These are phyloP conservation scores for Chaetops frenatus DNA, from an alignment of 2,113 vertebrate genomes.

Conservation along the genomic window DNA sequence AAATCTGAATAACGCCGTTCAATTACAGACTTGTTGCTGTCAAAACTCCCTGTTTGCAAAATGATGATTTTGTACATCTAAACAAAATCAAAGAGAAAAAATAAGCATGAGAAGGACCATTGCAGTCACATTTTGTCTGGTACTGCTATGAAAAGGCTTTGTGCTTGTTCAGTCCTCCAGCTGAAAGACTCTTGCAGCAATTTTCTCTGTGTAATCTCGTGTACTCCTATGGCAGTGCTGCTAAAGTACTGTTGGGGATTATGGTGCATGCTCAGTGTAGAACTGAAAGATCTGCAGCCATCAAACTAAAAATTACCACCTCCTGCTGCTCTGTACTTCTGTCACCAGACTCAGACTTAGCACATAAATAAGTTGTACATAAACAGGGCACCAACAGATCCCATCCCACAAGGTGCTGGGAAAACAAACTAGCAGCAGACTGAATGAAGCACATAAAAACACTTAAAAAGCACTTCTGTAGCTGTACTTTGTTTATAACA, in stretches of 20 bases:
- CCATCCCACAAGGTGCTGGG: not conserved
- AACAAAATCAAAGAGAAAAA: not conserved
- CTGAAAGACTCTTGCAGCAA: not conserved
- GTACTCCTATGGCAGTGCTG: not conserved
- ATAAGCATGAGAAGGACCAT: not conserved
- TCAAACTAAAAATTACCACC: not conserved
- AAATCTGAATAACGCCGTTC: slow-evolving; percentile 91
- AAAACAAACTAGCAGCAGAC: not conserved
- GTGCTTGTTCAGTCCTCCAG: not conserved
- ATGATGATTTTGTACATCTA: slow-evolving; percentile 86
- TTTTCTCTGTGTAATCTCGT: not conserved
- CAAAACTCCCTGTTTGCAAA: slow-evolving; percentile 89
- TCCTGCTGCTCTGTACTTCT: not conserved
- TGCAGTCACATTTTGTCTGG: not conserved
- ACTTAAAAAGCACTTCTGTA: not conserved
- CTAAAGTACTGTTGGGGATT: not conserved
- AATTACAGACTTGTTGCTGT: slow-evolving; percentile 75
- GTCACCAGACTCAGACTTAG: not conserved
- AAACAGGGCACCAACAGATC: not conserved
- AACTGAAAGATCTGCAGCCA: not conserved
- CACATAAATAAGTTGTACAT: not conserved
- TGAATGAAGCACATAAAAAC: not conserved
- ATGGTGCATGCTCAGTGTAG: not conserved
- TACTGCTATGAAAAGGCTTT: not conserved
- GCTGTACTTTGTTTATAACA: not conserved